phyloP scores from a whole-genome alignment of 2,888 invertebrate species.

The Timandra comae region DNA sequence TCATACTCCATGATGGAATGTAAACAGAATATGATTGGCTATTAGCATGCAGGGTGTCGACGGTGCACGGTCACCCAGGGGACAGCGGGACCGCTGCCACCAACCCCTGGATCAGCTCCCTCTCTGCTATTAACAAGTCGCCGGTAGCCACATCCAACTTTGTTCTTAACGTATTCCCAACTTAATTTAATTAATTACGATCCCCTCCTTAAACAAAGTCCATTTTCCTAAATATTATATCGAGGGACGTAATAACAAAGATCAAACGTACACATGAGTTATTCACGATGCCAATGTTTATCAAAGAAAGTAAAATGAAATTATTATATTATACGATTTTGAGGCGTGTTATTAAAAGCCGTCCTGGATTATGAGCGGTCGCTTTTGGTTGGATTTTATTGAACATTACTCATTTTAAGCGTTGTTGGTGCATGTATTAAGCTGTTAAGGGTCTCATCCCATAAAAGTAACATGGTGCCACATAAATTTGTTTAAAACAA shows the following conservation, averaged over 20 bases:
- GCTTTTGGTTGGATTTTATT: constrained; percentile 55
- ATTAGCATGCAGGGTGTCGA: constrained; percentile 65
- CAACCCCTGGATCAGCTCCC: constrained; percentile 59
- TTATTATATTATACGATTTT: constrained; percentile 30
- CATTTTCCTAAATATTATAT: constrained; percentile 70
- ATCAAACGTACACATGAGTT: constrained; percentile 51
- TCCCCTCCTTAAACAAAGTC: constrained; percentile 48
- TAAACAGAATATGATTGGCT: constrained; percentile 77
- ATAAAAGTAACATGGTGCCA: constrained; percentile 30
- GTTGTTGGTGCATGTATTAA: constrained; percentile 49
- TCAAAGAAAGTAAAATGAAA: constrained; percentile 41
- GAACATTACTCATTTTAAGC: constrained; percentile 66
- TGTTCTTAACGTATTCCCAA: constrained; percentile 67
- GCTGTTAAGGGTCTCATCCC: constrained; percentile 52
- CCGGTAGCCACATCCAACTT: constrained; percentile 61
- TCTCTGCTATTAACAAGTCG: constrained; percentile 64
- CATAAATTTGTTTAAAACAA: constrained; percentile 11
- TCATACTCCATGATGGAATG: constrained; percentile 75
- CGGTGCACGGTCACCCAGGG: constrained; percentile 41
- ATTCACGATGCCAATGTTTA: constrained; percentile 38
- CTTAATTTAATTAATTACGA: constrained; percentile 74
- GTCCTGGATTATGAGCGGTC: constrained; percentile 36
- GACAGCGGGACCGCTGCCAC: constrained; percentile 34
- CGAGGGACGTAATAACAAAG: constrained; percentile 47
- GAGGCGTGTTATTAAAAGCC: constrained; percentile 33